Evolutionary conservation across 2,797 vertebrate genomes (phyloP).

Genomic region (Cheracebus regulus): DNA sequence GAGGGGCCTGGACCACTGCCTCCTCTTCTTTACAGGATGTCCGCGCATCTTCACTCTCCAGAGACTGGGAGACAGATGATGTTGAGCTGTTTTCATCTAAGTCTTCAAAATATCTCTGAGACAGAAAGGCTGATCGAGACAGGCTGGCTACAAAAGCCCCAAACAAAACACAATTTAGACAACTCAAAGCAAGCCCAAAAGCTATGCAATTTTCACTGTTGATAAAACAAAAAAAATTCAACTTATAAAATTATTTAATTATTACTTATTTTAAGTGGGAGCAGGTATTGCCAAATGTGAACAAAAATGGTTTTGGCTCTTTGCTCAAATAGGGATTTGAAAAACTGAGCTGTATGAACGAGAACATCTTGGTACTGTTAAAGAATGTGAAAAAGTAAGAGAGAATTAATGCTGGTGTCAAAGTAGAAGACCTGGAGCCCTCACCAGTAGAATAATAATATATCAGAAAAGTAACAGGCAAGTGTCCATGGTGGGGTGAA

Average conservation of each 20-base stretch:
- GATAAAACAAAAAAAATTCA: neutral
- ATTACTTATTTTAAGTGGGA: neutral
- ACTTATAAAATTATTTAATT: neutral
- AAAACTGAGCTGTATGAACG: neutral
- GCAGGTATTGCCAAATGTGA: neutral
- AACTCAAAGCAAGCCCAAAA: neutral
- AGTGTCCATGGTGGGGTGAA: too few species aligned
- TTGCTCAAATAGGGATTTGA: neutral
- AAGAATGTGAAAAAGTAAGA: neutral
- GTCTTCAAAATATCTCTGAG: constrained; percentile 94
- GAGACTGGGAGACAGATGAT: constrained; percentile 90
- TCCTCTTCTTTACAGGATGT: constrained; percentile 82
- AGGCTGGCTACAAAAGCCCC: constrained; percentile 88
- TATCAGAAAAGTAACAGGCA: neutral
- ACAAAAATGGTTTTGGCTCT: neutral
- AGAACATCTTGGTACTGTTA: neutral
- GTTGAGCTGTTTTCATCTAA: constrained; percentile 94
- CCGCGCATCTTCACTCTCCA: constrained; percentile 90
- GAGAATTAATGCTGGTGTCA: neutral
- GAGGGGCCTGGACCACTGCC: constrained; percentile 76
- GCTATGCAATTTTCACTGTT: neutral
- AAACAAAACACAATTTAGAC: neutral
- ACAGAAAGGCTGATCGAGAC: constrained; percentile 95
- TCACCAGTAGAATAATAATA: neutral
- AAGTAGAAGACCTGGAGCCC: neutral